These are phyloP conservation scores for Ceratotherium simum DNA, from an alignment of 2,113 vertebrate species.

Conservation along the genomic window DNA sequence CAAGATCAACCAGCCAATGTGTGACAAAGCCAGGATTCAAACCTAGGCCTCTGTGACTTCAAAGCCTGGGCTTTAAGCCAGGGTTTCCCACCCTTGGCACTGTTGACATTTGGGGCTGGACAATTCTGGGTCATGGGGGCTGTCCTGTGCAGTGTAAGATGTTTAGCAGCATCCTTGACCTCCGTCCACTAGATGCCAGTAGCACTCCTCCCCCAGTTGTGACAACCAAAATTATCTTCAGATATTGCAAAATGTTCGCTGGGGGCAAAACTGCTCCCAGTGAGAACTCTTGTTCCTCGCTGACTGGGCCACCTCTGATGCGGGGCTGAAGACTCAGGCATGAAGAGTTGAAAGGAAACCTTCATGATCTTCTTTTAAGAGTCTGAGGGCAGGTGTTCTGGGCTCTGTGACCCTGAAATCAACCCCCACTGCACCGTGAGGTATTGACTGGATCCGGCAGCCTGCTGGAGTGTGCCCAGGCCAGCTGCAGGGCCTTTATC, in stretches of 20 bases:
- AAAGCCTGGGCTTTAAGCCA: background rate
- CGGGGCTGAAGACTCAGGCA: background rate
- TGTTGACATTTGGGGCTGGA: background rate
- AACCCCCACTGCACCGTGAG: accelerated
- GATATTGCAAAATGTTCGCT: background rate
- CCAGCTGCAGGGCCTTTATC: background rate
- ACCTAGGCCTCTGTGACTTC: background rate
- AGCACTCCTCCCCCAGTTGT: background rate
- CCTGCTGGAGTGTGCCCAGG: background rate
- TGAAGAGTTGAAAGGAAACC: background rate
- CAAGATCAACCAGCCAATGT: background rate
- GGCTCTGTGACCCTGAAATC: background rate
- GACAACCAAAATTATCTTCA: background rate
- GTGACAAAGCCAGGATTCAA: background rate
- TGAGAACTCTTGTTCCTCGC: background rate
- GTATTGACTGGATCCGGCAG: background rate
- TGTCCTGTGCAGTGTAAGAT: background rate
- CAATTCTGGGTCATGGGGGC: background rate
- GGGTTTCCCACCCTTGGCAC: background rate
- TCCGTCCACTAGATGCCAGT: background rate
- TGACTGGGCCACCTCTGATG: background rate
- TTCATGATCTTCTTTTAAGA: background rate
- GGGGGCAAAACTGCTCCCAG: background rate
- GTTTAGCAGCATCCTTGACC: background rate
- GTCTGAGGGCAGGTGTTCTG: background rate